Base-by-base conservation (phyloP, 2,888 invertebrate genomes). In the Tortrix viridana region DNA sequence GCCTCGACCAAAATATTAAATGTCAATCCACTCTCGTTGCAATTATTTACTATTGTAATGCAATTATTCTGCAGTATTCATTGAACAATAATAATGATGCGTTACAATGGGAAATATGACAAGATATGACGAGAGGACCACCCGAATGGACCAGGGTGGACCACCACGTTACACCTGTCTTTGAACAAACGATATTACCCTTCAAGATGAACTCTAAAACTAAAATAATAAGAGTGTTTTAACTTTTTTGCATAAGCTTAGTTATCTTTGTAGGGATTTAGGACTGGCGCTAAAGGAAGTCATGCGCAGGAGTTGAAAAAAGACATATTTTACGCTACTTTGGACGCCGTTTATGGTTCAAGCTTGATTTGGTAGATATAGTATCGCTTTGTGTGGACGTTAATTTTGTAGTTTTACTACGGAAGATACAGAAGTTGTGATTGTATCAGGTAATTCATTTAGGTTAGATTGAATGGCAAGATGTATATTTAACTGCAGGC, bases 111-210 rank as follows among this genome's bases (percentile, higher is more conserved):
- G 20, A 78, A 79, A 85, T 88, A 86, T 90, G 88, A 89, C 89
- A 88, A 79, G 75, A 66, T 80, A 74, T 86, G 86, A 88, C 72
- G 80, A 65, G 67, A 59, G 76, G 90, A 89, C 89, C 89, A 80
- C 89, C 89, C 85, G 79, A 74, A 60, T 68, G 53, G 73, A 23
- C 46, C 32, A 20, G 60, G 52, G 44, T 19, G 38, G 53, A 38
- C 41, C 12, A 64, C 64, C 50, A 46, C 5, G 47, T 46, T 49
- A 38, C 4, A 44, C 55, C 43, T 67, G 7, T 60, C 19, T 1
- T 32, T 47, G n/a, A 37, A 6, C 6, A 22, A 49, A 22, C 3
- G 2, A 0, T 12, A 14, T 19, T 3, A 7, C 32, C 0, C 32
- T 12, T 53, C 2, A 61, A 44, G 18, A 0, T 20, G 14, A 4